phyloP scores from a whole-genome alignment of 2,113 vertebrate genomes.

The Eublepharis macularius region DNA sequence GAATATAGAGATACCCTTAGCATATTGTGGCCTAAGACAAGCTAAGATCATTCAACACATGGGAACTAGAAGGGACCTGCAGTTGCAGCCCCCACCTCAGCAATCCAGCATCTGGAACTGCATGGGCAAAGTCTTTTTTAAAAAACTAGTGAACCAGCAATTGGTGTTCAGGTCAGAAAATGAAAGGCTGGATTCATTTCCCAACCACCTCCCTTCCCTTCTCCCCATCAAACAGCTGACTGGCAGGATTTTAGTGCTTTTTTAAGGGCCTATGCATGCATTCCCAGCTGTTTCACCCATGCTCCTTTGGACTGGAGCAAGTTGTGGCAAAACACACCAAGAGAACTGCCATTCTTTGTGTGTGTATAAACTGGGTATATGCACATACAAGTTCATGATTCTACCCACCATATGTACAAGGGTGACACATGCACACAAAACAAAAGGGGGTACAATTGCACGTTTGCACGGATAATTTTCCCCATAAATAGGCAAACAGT shows the following conservation, averaged over 20 bases:
- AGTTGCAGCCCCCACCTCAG: not conserved
- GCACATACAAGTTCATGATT: not conserved
- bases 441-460: not conserved
- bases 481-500: not conserved
- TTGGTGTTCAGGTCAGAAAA: not conserved
- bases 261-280: not conserved
- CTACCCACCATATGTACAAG: not conserved
- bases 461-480: not conserved
- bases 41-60: not conserved
- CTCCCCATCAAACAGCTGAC: not conserved
- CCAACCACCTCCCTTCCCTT: not conserved
- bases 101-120: not conserved
- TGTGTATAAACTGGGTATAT: not conserved
- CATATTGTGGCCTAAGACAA: not conserved
- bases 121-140: not conserved
- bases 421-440: not conserved
- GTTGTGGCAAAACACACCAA: not conserved
- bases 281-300: not conserved
- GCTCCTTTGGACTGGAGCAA: not conserved
- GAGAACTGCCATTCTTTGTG: not conserved
- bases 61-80: no score
- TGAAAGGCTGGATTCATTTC: not conserved
- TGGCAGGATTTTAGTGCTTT: not conserved
- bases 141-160: not conserved
- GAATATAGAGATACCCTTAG: not conserved